Conservation (phyloP, 2,888 invertebrate species). For the Limnephilus rhombicus region DNA sequence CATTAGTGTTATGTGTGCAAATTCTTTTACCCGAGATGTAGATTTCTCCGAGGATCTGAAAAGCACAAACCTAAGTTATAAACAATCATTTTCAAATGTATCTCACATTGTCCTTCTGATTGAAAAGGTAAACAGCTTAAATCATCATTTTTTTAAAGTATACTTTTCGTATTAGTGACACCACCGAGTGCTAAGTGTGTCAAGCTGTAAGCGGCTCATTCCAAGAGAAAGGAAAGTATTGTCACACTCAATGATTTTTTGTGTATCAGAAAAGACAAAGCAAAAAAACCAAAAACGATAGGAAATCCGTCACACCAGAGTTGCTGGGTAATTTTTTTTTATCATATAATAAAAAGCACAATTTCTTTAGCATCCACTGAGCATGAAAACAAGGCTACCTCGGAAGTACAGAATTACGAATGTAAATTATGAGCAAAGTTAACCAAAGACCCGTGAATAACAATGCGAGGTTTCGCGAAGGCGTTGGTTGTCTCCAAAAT, state of each 20-base stretch:
- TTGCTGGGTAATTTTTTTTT: background rate
- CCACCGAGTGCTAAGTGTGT: too few relatives aligned
- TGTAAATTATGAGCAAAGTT: background rate
- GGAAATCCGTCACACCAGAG: background rate
- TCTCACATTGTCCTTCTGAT: too few relatives aligned
- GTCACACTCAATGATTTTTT: background rate
- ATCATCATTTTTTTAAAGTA: too few relatives aligned
- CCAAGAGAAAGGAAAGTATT: background rate
- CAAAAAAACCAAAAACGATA: background rate
- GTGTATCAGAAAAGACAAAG: background rate
- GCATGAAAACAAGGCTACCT: background rate
- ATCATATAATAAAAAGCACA: background rate
- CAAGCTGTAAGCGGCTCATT: background rate
- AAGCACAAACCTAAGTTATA: background rate
- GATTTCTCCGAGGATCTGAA: background rate
- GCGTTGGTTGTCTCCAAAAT: too few relatives aligned
- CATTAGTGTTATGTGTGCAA: background rate
- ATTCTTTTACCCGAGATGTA: background rate
- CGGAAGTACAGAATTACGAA: background rate
- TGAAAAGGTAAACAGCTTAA: too few relatives aligned
- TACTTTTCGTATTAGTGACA: too few relatives aligned
- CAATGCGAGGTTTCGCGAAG: background rate
- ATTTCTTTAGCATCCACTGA: background rate
- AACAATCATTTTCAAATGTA: background rate
- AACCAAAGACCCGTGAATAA: background rate